Evolutionary conservation across 2,113 vertebrate genomes (phyloP), one percentile per base, ranked within the genome.

Genomic region (Asarcornis scutulata): DNA sequence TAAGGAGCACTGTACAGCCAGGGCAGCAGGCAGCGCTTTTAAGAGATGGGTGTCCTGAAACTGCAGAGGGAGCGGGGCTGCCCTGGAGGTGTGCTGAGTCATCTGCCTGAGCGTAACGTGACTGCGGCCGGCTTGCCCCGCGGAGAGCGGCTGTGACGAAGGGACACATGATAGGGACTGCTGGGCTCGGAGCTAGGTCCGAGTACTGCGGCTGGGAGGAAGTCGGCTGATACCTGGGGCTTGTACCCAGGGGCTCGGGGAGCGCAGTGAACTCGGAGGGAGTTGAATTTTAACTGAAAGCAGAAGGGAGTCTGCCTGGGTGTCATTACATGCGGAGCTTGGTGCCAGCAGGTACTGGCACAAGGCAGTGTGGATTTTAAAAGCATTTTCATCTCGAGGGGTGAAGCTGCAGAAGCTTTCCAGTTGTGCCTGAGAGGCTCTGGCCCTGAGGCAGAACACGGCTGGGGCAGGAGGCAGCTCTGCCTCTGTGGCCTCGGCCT

Each of bases 11-110:
- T 7, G 14, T 31, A 17, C 31, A 62, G 78, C 60, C 21, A 26
- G 2, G 0, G 23, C 62, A 80, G 67, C 27, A n/a, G 48, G 46
- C 40, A 40, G 6, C 5, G 10, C n/a, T 66, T 2, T 7, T 9
- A 9, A 12, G 48, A 56, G 46, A 42, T 50, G 21, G 32, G 0
- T 44, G 2, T 62, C n/a, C 53, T 36, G 72, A 31, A 42, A 6
- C 0, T 5, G 53, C 62, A 73, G 84, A 10, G 64, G 1, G 68
- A 89, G 69, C 18, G n/a, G 63, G 88, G 20, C 79, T 85, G 89
- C 66, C 78, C 78, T 0, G 21, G 56, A 62, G 78, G 73, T 32
- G 71, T 95, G 96, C 96, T 94, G 95, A 92, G 95, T 97, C 95
- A 96, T 95, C 81, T 82, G 38, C 91, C 60, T 20, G 4, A 32